Conservation (phyloP, 2,888 invertebrate genomes). For the Eupithecia vulgata region DNA sequence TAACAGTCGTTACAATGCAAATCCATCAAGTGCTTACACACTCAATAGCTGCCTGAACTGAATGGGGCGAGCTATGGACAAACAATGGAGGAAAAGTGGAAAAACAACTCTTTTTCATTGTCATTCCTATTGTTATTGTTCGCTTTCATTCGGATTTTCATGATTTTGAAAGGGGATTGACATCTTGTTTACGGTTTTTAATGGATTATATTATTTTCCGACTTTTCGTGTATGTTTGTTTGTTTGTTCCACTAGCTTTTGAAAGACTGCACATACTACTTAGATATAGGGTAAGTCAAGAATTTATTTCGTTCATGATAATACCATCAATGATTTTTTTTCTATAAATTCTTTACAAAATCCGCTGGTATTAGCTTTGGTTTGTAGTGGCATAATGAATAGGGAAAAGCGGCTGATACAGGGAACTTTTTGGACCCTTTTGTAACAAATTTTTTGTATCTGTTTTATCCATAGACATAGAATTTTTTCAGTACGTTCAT, state of each 20-base stretch:
- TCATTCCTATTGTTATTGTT: conserved; percentile 1
- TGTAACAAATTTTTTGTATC: too few species aligned
- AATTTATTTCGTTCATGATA: neutral
- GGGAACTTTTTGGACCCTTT: too few species aligned
- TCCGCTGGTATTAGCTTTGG: neutral
- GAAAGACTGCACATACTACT: too few species aligned
- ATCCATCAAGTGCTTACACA: neutral
- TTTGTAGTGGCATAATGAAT: too few species aligned
- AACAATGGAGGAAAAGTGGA: conserved; percentile 4
- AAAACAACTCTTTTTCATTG: conserved; percentile 7
- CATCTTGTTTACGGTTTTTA: neutral
- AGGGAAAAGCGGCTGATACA: too few species aligned
- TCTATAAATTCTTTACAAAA: neutral
- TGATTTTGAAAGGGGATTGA: conserved; percentile 12
- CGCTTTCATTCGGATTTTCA: conserved; percentile 8
- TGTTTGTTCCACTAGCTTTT: neutral
- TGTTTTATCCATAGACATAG: too few species aligned
- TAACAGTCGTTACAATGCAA: conserved; percentile 4
- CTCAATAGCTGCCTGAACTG: neutral
- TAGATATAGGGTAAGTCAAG: neutral
- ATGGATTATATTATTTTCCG: neutral
- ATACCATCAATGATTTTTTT: neutral
- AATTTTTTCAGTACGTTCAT: too few species aligned
- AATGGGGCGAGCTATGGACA: neutral
- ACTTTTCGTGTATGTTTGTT: neutral